Evolutionary conservation across 2,113 vertebrate species (phyloP).

Genomic region (Phrynosoma platyrhinos): DNA sequence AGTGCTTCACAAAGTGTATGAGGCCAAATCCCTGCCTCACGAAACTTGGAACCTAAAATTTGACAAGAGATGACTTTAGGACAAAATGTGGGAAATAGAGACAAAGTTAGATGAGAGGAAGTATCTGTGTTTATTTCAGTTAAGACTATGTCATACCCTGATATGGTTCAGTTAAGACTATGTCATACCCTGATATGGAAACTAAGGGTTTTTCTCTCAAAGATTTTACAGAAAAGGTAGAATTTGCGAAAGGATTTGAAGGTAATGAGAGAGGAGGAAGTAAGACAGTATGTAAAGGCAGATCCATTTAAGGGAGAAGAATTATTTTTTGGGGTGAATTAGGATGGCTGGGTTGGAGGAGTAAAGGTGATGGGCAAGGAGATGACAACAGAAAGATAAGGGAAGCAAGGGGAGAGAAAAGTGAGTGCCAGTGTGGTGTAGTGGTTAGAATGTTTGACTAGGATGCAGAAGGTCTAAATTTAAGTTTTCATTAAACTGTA

Average conservation of each 20-base stretch:
- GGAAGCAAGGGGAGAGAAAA: neutral
- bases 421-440: neutral
- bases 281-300: neutral
- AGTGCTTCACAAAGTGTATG: neutral
- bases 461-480: no score
- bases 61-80: no score
- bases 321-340: no score
- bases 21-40: no score
- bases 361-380: neutral
- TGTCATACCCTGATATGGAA: neutral
- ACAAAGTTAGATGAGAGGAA: neutral
- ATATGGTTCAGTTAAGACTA: neutral
- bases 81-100: neutral
- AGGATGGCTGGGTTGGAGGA: neutral
- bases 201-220: neutral
- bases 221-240: neutral
- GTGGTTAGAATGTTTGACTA: neutral
- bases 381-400: neutral
- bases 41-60: no score
- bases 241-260: neutral
- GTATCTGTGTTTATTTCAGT: neutral
- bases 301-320: neutral
- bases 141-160: neutral
- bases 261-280: neutral
- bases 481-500: neutral